These are phyloP conservation scores for Pipra filicauda DNA, from an alignment of 2,113 vertebrate species.

Conservation along the genomic window DNA sequence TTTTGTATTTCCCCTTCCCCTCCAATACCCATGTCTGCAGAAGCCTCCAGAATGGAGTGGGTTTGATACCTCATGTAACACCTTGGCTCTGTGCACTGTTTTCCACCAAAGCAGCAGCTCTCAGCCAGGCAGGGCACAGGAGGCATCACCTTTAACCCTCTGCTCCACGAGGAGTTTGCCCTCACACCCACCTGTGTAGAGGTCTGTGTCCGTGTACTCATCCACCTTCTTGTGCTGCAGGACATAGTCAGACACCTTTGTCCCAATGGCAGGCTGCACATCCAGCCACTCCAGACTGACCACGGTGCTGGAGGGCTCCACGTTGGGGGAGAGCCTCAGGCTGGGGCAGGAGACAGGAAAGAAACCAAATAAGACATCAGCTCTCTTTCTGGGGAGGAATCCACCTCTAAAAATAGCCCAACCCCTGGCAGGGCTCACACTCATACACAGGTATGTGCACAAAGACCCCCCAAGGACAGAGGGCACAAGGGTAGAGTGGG, in stretches of 20 bases:
- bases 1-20: neutral
- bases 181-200: constrained; percentile 88
- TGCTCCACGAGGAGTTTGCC: neutral
- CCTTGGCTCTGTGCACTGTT: accelerated
- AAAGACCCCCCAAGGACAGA: neutral
- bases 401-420: neutral
- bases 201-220: constrained; percentile 91
- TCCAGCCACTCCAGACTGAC: constrained; percentile 96
- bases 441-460: neutral
- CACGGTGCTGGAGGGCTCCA: constrained; percentile 95
- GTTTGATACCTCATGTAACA: neutral
- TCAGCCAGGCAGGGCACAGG: neutral
- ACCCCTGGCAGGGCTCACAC: neutral
- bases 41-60: neutral
- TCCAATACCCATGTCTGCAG: neutral
- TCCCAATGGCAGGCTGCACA: constrained; percentile 92
- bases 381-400: neutral
- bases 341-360: constrained; percentile 57
- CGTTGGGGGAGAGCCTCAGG: constrained; percentile 84
- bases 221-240: constrained; percentile 97
- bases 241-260: constrained; percentile 93
- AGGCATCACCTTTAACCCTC: accelerated
- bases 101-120: neutral
- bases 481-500: neutral
- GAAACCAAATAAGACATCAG: neutral